Percentiles rank a stretch among this genome's conserved stretches.
These are phyloP conservation scores for Gymnocypris eckloni DNA, from an alignment of 2,797 vertebrate species.

Conservation along the genomic window DNA sequence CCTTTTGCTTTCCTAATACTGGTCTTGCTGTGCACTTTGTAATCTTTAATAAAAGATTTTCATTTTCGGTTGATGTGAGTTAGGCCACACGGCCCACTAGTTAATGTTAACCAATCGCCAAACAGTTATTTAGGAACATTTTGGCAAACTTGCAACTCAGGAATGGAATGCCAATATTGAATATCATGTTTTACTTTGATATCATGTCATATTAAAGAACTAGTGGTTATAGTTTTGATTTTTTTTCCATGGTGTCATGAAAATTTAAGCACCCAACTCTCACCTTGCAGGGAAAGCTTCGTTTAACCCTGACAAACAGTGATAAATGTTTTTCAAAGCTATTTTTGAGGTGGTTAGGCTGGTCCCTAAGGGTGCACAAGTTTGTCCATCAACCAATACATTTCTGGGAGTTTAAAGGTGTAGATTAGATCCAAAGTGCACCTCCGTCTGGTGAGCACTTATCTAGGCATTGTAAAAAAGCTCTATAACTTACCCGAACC, in stretches of 20 bases:
- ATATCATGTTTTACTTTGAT: neutral
- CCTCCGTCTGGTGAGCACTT: neutral
- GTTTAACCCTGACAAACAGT: neutral
- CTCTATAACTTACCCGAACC: neutral
- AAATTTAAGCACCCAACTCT: neutral
- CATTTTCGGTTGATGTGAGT: neutral
- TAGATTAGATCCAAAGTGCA: neutral
- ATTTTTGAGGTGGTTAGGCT: neutral
- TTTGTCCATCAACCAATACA: neutral
- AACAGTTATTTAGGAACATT: neutral
- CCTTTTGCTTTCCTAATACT: neutral
- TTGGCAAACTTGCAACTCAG: neutral
- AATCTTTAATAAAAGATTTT: neutral
- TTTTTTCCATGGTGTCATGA: neutral
- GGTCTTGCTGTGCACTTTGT: neutral
- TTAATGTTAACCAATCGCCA: neutral
- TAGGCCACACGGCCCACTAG: neutral
- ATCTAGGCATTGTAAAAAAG: neutral
- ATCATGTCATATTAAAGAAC: neutral
- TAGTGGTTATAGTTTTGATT: neutral
- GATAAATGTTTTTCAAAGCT: neutral
- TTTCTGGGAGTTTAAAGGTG: neutral
- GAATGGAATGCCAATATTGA: neutral
- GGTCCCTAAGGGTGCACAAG: neutral
- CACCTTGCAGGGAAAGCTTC: neutral